Evolutionary conservation across 92 coral and sea anemone genomes (phyloP).

Genomic region (Pocillopora meandrina): DNA sequence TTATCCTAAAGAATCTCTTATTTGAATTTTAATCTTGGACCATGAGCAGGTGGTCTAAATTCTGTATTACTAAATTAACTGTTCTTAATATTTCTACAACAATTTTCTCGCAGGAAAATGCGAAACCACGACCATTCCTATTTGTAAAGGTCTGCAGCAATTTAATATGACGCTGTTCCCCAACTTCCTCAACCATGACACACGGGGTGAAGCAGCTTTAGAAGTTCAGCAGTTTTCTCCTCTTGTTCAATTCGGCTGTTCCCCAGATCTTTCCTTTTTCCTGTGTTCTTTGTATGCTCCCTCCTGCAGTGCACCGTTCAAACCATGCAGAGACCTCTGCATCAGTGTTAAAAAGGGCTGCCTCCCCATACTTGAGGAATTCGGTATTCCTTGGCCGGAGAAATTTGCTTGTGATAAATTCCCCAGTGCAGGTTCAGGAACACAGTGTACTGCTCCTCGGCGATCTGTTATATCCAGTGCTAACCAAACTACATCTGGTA

Average conservation of each 20-base stretch:
- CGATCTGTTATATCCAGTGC: background rate
- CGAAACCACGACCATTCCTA: slow-evolving; percentile 17
- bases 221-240: slow-evolving; percentile 49
- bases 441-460: background rate
- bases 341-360: slow-evolving; percentile 30
- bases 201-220: slow-evolving; percentile 31
- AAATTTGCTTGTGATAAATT: slow-evolving; percentile 6
- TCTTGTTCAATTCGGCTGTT: slow-evolving; percentile 33
- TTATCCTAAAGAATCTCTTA: too few relatives aligned
- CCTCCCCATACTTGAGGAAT: background rate
- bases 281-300: slow-evolving; percentile 59
- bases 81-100: too few relatives aligned
- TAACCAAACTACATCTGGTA: background rate
- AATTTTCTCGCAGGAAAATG: slow-evolving; percentile 2
- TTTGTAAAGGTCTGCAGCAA: slow-evolving; percentile 21
- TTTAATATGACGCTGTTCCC: slow-evolving; percentile 53
- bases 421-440: background rate
- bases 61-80: too few relatives aligned
- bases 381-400: slow-evolving; percentile 48
- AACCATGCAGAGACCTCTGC: slow-evolving; percentile 53
- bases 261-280: slow-evolving; percentile 22
- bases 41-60: too few relatives aligned
- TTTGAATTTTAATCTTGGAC: too few relatives aligned
- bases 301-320: slow-evolving; percentile 18
- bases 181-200: slow-evolving; percentile 41